phyloP scores from a whole-genome alignment of 2,888 invertebrate genomes.

The Lepas anatifera region DNA sequence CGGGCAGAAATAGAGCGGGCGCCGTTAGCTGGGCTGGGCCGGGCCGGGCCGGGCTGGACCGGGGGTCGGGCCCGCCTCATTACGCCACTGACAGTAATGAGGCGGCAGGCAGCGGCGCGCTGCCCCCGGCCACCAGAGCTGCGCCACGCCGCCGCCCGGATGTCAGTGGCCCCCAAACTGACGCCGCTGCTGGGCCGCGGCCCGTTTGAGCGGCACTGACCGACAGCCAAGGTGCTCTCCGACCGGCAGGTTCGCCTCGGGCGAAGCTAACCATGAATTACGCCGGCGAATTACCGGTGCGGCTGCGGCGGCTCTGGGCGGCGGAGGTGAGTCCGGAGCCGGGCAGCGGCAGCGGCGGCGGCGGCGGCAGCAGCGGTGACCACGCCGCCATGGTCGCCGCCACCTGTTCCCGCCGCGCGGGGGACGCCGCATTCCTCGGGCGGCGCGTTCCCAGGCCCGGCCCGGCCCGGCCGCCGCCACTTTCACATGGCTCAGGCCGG shows the following conservation, averaged over 20 bases:
- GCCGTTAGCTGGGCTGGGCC: background rate
- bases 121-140: background rate
- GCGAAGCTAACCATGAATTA: conserved; percentile 2
- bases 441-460: background rate
- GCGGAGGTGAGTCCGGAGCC: background rate
- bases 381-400: background rate
- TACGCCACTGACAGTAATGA: background rate
- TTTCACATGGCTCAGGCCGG: conserved; percentile 3
- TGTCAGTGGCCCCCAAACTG: background rate
- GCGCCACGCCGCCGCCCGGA: background rate
- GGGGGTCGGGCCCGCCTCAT: background rate
- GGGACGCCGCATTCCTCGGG: background rate
- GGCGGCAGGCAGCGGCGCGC: background rate
- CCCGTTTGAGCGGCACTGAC: background rate
- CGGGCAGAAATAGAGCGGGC: too few species aligned
- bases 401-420: background rate
- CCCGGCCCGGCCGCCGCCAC: background rate
- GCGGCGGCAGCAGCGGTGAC: background rate
- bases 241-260: background rate
- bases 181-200: background rate
- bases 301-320: background rate
- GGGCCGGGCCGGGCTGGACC: background rate
- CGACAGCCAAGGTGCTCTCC: background rate
- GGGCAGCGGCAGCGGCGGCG: background rate
- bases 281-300: background rate